Evolutionary conservation across 37 sponge, comb jelly and placozoan genomes (phyloP), one percentile per base, ranked within the genome.

Genomic region (Cliona cf. orientalis): DNA sequence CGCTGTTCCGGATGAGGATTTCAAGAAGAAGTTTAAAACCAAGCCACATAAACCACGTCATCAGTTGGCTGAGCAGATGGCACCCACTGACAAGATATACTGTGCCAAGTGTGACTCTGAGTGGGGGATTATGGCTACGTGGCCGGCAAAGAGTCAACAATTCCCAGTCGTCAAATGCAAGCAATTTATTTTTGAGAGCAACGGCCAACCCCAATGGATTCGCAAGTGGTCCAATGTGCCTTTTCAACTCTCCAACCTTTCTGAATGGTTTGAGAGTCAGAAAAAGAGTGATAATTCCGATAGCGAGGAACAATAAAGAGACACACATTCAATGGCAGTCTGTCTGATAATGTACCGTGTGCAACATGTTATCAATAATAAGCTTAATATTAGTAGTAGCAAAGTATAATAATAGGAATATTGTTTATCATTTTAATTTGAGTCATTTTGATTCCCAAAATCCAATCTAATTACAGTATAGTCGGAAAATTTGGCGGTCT

Each of bases 111-210:
- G 90, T 25, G 59, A 74, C 5, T 28, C 35, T 23, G 80, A 84
- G 31, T 90, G 90, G 90, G 90, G 90, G 11, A 69, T 84, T 1
- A 40, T 72, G 42, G 42, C 45, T 17, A 38, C 22, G 22, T 78
- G 79, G 86, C 32, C 40, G 0, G 40, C 2, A 9, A 37, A 42
- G 26, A 57, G 80, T 7, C 3, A 17, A 0, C 28, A 79, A 19
- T 79, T 57, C 35, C 90, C 90, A 31, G 69, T 79, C 21, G 44
- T 90, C 23, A 83, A 84, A 42, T 90, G 90, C 77, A 67, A 84
- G 22, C 43, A 22, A 34, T 84, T 83, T 66, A 63, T 49, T 12
- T 90, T 80, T 56, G 58, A 79, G 58, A 65, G 56, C 38, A n/a
- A n/a, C 1, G 69, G 72, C 25, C 41, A 57, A 32, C 39, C 58